Percentiles rank a stretch among this genome's conserved stretches.
phyloP scores from a whole-genome alignment of 2,113 vertebrate species.

The Puffinus mauretanicus region DNA sequence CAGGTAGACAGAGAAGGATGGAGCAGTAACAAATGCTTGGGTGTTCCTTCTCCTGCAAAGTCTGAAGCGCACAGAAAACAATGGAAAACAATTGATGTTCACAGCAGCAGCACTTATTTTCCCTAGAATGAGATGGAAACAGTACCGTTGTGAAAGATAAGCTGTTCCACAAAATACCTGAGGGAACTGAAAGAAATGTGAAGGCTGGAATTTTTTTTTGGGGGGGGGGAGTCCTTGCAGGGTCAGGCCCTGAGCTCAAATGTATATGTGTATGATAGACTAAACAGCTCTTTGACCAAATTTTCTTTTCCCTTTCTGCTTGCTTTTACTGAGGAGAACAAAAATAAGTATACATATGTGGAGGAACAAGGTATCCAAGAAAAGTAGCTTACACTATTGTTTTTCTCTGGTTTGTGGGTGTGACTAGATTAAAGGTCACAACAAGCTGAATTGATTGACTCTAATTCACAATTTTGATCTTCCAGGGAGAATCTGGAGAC shows the following conservation, averaged over 20 bases:
- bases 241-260: not conserved
- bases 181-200: not conserved
- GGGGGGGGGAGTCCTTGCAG: not conserved
- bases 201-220: not conserved
- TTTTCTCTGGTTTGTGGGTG: not conserved
- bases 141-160: not conserved
- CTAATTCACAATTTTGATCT: conserved; percentile 65
- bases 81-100: not conserved
- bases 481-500: conserved; percentile 85
- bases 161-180: not conserved
- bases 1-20: not conserved
- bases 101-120: not conserved
- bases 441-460: conserved; percentile 9
- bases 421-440: conserved; percentile 42
- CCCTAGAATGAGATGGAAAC: not conserved
- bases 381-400: not conserved
- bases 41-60: not conserved
- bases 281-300: not conserved
- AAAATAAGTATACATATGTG: conserved; percentile 5
- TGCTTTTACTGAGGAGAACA: conserved; percentile 17
- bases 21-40: not conserved
- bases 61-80: not conserved
- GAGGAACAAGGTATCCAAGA: conserved; percentile 17
- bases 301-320: conserved; percentile 25
- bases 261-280: not conserved